Percentiles rank a stretch among this genome's conserved stretches.
Evolutionary conservation across 2,113 vertebrate species (phyloP).

Genomic region (Albula glossodonta): DNA sequence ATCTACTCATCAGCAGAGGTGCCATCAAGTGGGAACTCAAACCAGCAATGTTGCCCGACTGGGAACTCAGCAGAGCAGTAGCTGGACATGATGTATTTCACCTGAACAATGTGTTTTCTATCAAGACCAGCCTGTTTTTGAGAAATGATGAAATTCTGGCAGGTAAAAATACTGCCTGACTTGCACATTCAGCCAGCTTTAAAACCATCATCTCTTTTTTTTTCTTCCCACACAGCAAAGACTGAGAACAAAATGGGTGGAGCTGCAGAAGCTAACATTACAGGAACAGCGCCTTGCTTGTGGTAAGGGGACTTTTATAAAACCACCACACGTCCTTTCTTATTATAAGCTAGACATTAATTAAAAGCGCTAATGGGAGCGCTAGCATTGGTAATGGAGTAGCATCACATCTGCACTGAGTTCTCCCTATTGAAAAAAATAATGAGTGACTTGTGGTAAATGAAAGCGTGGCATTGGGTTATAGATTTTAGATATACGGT

Average conservation of each 20-base stretch:
- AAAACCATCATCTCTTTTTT: not conserved
- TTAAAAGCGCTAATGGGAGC: not conserved
- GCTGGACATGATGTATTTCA: constrained; percentile 4
- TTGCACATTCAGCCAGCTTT: not conserved
- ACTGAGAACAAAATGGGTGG: constrained; percentile 79
- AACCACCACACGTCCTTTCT: constrained; percentile 59
- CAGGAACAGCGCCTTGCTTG: constrained; percentile 80
- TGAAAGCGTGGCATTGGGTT: not conserved
- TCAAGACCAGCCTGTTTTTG: not conserved
- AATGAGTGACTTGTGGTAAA: not conserved
- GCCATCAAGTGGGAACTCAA: not conserved
- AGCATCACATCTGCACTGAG: not conserved
- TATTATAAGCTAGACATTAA: not conserved
- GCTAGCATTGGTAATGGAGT: not conserved
- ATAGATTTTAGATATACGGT: not conserved
- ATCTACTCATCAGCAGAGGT: not conserved
- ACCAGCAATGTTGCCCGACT: not conserved
- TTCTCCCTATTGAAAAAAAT: not conserved
- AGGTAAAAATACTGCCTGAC: not conserved
- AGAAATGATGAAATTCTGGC: not conserved
- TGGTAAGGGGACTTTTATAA: constrained; percentile 71
- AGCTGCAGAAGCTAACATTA: constrained; percentile 77
- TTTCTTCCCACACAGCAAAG: constrained; percentile 71
- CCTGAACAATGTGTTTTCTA: not conserved
- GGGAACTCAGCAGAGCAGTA: not conserved